Evolutionary conservation across 53 echinoderm and acorn worm genomes (phyloP).

Genomic region (Pentamera pediparva): DNA sequence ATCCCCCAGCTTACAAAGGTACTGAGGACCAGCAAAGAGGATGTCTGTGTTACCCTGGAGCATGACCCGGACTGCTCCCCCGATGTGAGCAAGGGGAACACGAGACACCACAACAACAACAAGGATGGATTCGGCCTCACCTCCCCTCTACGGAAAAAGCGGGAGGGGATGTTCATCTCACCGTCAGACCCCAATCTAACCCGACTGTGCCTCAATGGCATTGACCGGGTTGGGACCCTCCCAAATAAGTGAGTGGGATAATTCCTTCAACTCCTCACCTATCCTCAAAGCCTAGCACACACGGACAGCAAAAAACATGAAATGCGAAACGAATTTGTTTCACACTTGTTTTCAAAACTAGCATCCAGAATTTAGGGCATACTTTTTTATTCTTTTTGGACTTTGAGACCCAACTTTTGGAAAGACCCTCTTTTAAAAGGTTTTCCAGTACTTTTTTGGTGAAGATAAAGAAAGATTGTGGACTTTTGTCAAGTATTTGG

Average conservation of each 20-base stretch:
- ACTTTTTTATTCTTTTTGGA: not conserved
- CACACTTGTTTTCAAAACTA: not conserved
- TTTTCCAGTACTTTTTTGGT: too few relatives aligned
- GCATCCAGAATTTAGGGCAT: not conserved
- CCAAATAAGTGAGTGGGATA: constrained; percentile 1
- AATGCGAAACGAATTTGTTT: not conserved
- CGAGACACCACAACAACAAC: not conserved
- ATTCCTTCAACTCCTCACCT: not conserved
- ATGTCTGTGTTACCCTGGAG: constrained; percentile 75
- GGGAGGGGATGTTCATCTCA: constrained; percentile 21
- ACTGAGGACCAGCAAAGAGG: constrained; percentile 58
- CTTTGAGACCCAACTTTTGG: too few relatives aligned
- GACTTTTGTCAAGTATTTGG: too few relatives aligned
- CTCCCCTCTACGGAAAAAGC: constrained; percentile 4
- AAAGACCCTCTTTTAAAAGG: too few relatives aligned
- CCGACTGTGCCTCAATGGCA: not conserved
- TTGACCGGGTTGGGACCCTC: constrained; percentile 15
- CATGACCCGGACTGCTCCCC: constrained; percentile 57
- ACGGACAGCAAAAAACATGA: too few relatives aligned
- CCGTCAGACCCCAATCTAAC: constrained; percentile 14
- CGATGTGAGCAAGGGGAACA: constrained; percentile 1
- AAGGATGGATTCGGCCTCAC: not conserved
- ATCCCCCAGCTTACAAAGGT: constrained; percentile 61
- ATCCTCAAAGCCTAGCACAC: too few relatives aligned
- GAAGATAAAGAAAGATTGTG: too few relatives aligned